Evolutionary conservation across 2,797 vertebrate genomes (phyloP), one percentile per base, ranked within the genome.

Genomic region (Holocentrus rufus): DNA sequence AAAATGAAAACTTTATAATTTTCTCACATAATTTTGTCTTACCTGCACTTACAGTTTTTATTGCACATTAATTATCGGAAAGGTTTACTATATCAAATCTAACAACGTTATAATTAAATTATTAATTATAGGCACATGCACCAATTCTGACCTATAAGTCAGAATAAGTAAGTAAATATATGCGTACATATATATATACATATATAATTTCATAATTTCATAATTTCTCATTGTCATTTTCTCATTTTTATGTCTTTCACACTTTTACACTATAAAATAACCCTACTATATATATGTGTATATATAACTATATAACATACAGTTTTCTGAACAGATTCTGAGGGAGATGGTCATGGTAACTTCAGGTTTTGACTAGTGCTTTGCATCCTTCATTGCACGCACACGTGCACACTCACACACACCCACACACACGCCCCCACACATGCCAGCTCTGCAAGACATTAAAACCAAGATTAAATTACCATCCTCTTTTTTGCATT

Each of bases 281-380:
- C 91, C 92, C 92, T 92, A 93, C 90, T 85, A 90, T 92, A 87
- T 91, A 89, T 88, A 80, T 89, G 72, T 90, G 80, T 90, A 90
- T 93, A n/a, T n/a, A n/a, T n/a, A n/a, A n/a, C n/a, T n/a, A n/a
- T n/a, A 93, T 92, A 92, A 92, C 90, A 94, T 88, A 93, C 88
- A 93, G 90, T 89, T 92, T 93, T 92, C 82, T 91, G 90, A 94
- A 92, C 90, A 91, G 89, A 92, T 90, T 90, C 90, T 93, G 87
- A 91, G 92, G 91, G 85, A 91, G 90, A 93, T 92, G 85, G 85
- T 91, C 83, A 86, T 85, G 90, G 87, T 92, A 86, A 88, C 82
- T 84, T 89, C 75, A 90, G 88, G 83, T 88, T 90, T 87, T 84
- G 83, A 92, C 91, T 89, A 93, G 91, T 93, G 90, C 92, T 92